Percentiles rank a stretch among this genome's conserved stretches.
These are phyloP conservation scores for Mormyrus lacerda DNA, from an alignment of 2,113 vertebrate species.

Conservation along the genomic window DNA sequence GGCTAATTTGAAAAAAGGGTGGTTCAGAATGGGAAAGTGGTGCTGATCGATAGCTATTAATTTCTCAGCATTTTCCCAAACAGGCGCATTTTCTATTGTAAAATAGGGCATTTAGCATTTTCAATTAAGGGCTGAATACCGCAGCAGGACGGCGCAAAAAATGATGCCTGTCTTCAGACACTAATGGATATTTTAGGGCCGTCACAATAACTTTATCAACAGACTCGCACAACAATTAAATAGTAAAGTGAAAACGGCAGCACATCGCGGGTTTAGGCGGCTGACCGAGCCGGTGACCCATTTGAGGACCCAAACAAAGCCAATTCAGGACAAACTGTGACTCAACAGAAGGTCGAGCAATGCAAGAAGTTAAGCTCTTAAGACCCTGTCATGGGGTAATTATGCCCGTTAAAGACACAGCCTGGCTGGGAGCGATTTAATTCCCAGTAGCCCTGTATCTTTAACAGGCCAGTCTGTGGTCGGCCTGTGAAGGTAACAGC, in stretches of 20 bases:
- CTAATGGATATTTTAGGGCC: slow-evolving; percentile 47
- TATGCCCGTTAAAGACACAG: background rate
- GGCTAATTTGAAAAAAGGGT: slow-evolving; percentile 62
- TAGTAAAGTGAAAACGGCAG: background rate
- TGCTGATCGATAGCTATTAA: slow-evolving; percentile 65
- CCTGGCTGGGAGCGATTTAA: background rate
- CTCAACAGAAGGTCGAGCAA: background rate
- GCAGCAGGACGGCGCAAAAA: slow-evolving; percentile 50
- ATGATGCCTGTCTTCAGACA: slow-evolving; percentile 40
- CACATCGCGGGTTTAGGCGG: no score
- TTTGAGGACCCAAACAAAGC: background rate
- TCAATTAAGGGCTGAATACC: slow-evolving; percentile 55
- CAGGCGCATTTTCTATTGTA: slow-evolving; percentile 58
- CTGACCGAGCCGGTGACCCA: background rate
- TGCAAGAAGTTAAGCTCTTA: background rate
- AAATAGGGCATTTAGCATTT: slow-evolving; percentile 61
- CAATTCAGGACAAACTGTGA: slow-evolving; percentile 4
- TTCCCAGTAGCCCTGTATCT: background rate
- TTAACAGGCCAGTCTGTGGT: background rate
- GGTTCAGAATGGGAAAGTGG: slow-evolving; percentile 55
- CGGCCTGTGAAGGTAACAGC: background rate
- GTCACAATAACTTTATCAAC: slow-evolving; percentile 46
- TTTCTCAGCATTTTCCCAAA: slow-evolving; percentile 61
- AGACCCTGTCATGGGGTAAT: background rate
- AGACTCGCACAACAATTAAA: slow-evolving; percentile 44